A percentile compares a stretch with the other conserved stretches of the same genome.
Conservation (phyloP, 2,888 invertebrate genomes). For the Nysson spinosus region DNA sequence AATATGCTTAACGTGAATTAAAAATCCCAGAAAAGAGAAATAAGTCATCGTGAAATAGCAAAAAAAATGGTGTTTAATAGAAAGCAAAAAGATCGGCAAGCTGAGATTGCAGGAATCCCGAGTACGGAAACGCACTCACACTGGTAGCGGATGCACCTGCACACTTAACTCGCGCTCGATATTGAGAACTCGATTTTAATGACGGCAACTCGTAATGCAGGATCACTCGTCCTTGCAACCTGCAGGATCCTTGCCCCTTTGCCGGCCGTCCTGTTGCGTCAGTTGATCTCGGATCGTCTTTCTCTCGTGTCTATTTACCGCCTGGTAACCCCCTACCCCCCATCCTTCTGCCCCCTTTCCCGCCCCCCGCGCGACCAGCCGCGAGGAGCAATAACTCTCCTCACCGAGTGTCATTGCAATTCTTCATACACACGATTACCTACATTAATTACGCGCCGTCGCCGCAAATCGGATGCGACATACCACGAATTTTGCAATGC, state of each 20-base stretch:
- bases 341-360: not conserved
- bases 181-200: conserved; percentile 65
- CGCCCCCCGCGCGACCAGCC: too few relatives aligned
- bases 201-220: conserved; percentile 65
- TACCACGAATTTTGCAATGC: conserved; percentile 24
- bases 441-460: conserved; percentile 9
- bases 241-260: conserved; percentile 75
- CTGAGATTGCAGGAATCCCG: too few relatives aligned
- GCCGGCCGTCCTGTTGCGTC: conserved; percentile 51
- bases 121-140: conserved; percentile 21
- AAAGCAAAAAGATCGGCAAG: not conserved
- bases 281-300: conserved; percentile 33
- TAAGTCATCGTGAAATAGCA: conserved; percentile 1
- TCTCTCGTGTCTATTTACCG: conserved; percentile 10
- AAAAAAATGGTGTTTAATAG: not conserved
- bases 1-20: too few relatives aligned
- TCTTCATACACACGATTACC: conserved; percentile 1
- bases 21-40: not conserved
- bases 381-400: too few relatives aligned
- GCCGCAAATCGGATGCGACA: conserved; percentile 13
- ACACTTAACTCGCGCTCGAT: conserved; percentile 52
- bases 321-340: too few relatives aligned
- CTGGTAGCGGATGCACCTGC: conserved; percentile 41
- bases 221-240: conserved; percentile 74
- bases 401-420: not conserved